phyloP scores from a whole-genome alignment of 1,140 invertebrate genomes.

The Himalopsyche phryganea region DNA sequence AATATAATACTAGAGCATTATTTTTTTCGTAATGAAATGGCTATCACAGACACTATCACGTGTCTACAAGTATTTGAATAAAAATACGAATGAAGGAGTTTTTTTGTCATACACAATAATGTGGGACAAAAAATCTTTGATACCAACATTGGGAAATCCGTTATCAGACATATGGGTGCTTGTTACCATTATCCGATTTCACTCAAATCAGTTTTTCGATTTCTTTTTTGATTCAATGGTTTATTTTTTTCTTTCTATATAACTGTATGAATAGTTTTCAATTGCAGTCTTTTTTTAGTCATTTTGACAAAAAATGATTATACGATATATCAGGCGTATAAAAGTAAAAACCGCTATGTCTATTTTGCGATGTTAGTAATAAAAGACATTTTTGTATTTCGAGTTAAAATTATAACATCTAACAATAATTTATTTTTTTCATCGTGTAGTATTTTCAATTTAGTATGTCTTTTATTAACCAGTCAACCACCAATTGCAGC shows the following conservation, averaged over 20 bases:
- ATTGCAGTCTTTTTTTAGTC: constrained; percentile 3
- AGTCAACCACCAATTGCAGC: no score
- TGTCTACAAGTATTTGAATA: background rate
- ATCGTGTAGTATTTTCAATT: background rate
- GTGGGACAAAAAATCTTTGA: constrained; percentile 1
- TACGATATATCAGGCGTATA: background rate
- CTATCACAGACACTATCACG: constrained; percentile 1
- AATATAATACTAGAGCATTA: constrained; percentile 1
- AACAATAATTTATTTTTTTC: background rate
- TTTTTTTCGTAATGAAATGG: background rate
- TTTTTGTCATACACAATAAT: background rate
- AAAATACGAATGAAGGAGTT: background rate
- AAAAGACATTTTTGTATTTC: background rate
- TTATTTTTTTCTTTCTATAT: no score
- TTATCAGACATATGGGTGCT: constrained; percentile 16
- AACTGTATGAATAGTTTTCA: background rate
- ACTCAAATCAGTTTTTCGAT: no score
- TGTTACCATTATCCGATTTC: constrained; percentile 1
- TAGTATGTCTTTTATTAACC: no score
- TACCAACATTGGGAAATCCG: constrained; percentile 9
- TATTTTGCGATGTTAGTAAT: background rate
- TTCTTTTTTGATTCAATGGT: no score
- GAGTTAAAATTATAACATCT: background rate
- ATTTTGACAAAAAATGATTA: background rate
- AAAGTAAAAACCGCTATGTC: background rate